These are phyloP conservation scores for Brotula barbata DNA, from an alignment of 2,797 vertebrate species.

Conservation along the genomic window DNA sequence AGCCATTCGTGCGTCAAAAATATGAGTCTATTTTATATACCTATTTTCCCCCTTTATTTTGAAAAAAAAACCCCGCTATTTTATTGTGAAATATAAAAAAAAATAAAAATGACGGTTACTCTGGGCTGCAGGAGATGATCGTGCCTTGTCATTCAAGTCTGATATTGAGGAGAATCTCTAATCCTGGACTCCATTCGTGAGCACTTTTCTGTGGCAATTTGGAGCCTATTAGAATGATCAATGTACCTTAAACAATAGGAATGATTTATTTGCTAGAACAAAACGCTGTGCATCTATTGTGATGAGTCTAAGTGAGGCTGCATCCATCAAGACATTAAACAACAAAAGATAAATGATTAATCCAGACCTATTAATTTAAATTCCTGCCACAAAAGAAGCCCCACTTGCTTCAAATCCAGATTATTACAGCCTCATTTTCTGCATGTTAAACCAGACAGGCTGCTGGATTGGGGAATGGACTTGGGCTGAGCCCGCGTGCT, in stretches of 20 bases:
- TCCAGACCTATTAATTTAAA: constrained; percentile 85
- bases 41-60: not conserved
- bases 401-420: constrained; percentile 73
- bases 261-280: constrained; percentile 94
- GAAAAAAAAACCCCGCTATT: constrained; percentile 13
- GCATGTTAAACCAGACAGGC: constrained; percentile 71
- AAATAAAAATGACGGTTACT: constrained; percentile 24
- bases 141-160: constrained; percentile 70
- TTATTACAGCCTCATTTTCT: constrained; percentile 79
- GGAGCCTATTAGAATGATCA: constrained; percentile 98
- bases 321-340: constrained; percentile 82
- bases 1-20: constrained; percentile 3
- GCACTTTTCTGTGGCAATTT: constrained; percentile 94
- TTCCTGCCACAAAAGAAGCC: constrained; percentile 78
- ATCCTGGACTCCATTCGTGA: constrained; percentile 82
- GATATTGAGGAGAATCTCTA: constrained; percentile 77
- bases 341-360: constrained; percentile 87
- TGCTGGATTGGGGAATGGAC: constrained; percentile 64
- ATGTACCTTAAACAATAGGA: constrained; percentile 99
- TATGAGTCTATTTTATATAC: not conserved
- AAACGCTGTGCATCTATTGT: constrained; percentile 83
- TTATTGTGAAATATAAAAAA: constrained; percentile 18
- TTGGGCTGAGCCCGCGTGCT: constrained; percentile 68
- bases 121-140: constrained; percentile 58
- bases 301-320: constrained; percentile 81